Evolutionary conservation across 2,113 vertebrate species (phyloP).

Genomic region (Grus americana): DNA sequence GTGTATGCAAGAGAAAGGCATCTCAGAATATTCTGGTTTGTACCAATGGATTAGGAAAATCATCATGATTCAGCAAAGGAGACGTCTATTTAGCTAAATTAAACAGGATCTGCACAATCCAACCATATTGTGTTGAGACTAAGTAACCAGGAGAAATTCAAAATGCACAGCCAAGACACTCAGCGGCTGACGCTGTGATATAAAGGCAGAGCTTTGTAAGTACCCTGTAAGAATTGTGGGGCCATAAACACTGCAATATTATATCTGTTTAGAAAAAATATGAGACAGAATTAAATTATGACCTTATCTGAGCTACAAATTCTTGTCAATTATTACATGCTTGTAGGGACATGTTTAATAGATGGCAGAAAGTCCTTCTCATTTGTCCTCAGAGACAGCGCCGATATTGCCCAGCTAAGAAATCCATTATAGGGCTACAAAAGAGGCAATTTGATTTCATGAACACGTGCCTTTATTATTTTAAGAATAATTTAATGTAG

Average conservation of each 20-base stretch:
- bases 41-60: neutral
- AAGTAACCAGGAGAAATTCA: constrained; percentile 6
- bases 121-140: neutral
- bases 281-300: constrained; percentile 42
- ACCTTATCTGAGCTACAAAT: constrained; percentile 53
- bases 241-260: constrained; percentile 12
- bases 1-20: neutral
- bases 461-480: constrained; percentile 17
- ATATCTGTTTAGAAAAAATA: constrained; percentile 42
- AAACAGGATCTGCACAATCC: constrained; percentile 4
- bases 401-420: constrained; percentile 30
- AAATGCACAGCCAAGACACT: neutral
- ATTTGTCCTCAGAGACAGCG: constrained; percentile 37
- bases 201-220: constrained; percentile 16
- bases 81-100: constrained; percentile 18
- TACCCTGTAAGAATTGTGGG: constrained; percentile 15
- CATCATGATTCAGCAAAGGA: constrained; percentile 2
- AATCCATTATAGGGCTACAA: neutral
- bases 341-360: constrained; percentile 41
- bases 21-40: neutral
- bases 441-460: constrained; percentile 46
- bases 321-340: constrained; percentile 46
- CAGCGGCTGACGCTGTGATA: neutral
- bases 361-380: constrained; percentile 43
- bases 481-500: constrained; percentile 24